Evolutionary conservation across 23 tunicate genomes (phyloP).

Genomic region (Ascidia mentula): DNA sequence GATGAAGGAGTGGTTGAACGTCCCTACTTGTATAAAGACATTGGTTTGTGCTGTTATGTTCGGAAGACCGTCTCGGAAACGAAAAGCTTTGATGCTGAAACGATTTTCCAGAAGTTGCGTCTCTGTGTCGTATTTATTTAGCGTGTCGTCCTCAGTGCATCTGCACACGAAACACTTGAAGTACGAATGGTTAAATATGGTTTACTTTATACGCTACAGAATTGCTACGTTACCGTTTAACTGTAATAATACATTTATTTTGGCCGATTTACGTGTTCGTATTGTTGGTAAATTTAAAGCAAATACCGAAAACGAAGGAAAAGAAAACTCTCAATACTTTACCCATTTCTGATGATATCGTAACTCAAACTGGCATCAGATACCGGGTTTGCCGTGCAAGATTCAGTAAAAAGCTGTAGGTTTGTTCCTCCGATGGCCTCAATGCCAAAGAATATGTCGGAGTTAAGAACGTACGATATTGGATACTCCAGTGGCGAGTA

Average conservation of each 20-base stretch:
- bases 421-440: slow-evolving; percentile 34
- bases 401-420: slow-evolving; percentile 44
- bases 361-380: slow-evolving; percentile 21
- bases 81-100: slow-evolving; percentile 61
- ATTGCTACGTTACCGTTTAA: no score
- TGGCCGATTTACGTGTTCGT: no score
- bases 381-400: slow-evolving; percentile 33
- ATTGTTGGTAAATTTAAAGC: no score
- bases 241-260: no score
- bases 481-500: slow-evolving; percentile 30
- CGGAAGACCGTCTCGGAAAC: slow-evolving; percentile 33
- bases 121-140: slow-evolving; percentile 1
- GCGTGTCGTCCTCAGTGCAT: slow-evolving; percentile 38
- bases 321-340: no score
- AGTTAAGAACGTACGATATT: slow-evolving; percentile 37
- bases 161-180: slow-evolving; percentile 17
- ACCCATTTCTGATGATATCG: slow-evolving; percentile 50
- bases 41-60: neutral
- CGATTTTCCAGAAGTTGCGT: slow-evolving; percentile 38
- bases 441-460: slow-evolving; percentile 57
- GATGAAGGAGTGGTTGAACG: no score
- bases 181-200: no score
- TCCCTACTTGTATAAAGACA: slow-evolving; percentile 10
- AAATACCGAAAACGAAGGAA: no score
- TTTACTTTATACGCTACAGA: no score